Conservation (phyloP, 2,888 invertebrate genomes). For the Cantharis rustica region DNA sequence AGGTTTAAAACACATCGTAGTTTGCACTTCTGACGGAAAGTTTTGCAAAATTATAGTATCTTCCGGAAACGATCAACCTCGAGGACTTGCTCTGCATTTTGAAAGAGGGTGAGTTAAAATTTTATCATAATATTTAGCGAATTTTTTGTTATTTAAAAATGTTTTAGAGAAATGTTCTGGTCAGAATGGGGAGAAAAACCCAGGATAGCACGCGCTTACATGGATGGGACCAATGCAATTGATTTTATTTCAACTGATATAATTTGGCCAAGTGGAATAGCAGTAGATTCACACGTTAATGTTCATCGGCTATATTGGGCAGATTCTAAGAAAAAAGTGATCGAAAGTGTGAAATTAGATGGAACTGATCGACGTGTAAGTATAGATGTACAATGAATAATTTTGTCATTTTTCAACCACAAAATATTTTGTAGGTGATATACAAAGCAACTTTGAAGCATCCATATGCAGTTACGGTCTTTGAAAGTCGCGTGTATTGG, state of each 20-base stretch:
- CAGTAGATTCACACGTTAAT: constrained; percentile 74
- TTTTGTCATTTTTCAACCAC: background rate
- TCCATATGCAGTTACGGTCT: constrained; percentile 84
- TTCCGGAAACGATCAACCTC: constrained; percentile 66
- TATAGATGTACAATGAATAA: background rate
- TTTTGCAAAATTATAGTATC: constrained; percentile 69
- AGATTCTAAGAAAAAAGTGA: constrained; percentile 70
- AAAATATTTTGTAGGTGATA: constrained; percentile 46
- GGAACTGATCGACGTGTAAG: constrained; percentile 68
- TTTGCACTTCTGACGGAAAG: constrained; percentile 70
- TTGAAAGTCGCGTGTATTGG: constrained; percentile 89
- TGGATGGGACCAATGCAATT: constrained; percentile 78
- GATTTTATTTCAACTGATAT: constrained; percentile 68
- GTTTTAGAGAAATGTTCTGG: constrained; percentile 82
- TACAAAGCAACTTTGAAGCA: constrained; percentile 69
- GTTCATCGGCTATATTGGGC: constrained; percentile 86
- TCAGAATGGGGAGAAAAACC: constrained; percentile 81
- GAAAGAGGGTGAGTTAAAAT: constrained; percentile 62
- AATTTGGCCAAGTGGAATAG: constrained; percentile 83
- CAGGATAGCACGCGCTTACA: constrained; percentile 76
- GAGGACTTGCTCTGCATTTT: constrained; percentile 73
- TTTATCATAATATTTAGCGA: no score
- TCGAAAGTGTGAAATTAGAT: constrained; percentile 69
- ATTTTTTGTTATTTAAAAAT: background rate
- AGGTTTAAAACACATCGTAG: constrained; percentile 71